These are phyloP conservation scores for Megalopta genalis DNA, from an alignment of 1,140 invertebrate genomes.

Conservation along the genomic window DNA sequence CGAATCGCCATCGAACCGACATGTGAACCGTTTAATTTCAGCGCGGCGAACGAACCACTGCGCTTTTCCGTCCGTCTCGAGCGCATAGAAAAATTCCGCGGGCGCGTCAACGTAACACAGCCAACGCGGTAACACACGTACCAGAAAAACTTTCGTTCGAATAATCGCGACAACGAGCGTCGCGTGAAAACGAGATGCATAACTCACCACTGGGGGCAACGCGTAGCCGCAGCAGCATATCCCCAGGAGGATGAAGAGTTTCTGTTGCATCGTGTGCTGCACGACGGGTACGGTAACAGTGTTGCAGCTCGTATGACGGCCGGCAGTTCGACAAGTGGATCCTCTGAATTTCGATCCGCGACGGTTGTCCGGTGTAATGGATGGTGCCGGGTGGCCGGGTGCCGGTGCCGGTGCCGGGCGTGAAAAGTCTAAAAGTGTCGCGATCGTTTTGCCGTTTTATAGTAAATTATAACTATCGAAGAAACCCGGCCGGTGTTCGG, in stretches of 20 bases:
- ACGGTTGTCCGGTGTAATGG: not conserved
- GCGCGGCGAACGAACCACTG: no score
- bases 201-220: slow-evolving; percentile 71
- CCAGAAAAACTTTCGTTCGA: no score
- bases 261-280: slow-evolving; percentile 37
- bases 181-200: not conserved
- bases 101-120: no score
- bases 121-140: no score
- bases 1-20: no score
- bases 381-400: not conserved
- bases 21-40: no score
- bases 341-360: no score
- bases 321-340: no score
- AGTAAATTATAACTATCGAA: slow-evolving; percentile 81
- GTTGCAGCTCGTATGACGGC: slow-evolving; percentile 15
- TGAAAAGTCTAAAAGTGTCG: slow-evolving; percentile 72
- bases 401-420: slow-evolving; percentile 55
- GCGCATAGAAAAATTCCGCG: no score
- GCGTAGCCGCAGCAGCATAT: slow-evolving; percentile 54
- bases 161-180: not conserved
- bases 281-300: not conserved
- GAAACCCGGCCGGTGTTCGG: slow-evolving; percentile 30
- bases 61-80: no score
- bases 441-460: slow-evolving; percentile 79
- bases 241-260: slow-evolving; percentile 44